These are phyloP conservation scores for Ecliptopera silaceata DNA, from an alignment of 2,888 invertebrate species.

Conservation along the genomic window DNA sequence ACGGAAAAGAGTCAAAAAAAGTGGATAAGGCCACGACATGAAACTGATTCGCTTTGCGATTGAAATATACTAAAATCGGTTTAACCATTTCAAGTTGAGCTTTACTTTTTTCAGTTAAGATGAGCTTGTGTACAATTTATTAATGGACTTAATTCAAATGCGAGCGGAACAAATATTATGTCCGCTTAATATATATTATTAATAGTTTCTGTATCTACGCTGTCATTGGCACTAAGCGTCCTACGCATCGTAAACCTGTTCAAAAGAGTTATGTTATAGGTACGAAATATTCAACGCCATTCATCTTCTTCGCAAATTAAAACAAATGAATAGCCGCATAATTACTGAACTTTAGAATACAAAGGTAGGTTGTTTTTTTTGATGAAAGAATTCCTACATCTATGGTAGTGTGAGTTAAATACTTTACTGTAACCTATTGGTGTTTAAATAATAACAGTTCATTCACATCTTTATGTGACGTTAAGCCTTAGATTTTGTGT, in stretches of 20 bases:
- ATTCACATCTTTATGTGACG: neutral
- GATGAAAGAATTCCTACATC: too few relatives aligned
- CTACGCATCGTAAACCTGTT: constrained; percentile 26
- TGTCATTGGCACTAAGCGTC: constrained; percentile 20
- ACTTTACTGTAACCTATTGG: neutral
- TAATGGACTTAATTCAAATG: too few relatives aligned
- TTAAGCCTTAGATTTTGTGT: too few relatives aligned
- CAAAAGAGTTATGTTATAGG: constrained; percentile 1
- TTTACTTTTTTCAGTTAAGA: too few relatives aligned
- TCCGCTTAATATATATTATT: constrained; percentile 10
- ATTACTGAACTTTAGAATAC: neutral
- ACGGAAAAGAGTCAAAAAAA: too few relatives aligned
- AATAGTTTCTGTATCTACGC: neutral
- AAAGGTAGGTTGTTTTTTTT: neutral
- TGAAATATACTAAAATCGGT: too few relatives aligned
- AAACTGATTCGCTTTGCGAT: too few relatives aligned
- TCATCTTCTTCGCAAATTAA: constrained; percentile 33
- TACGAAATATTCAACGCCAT: constrained; percentile 26
- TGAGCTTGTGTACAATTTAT: too few relatives aligned
- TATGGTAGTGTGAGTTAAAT: neutral
- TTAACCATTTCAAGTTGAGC: too few relatives aligned
- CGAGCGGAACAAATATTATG: neutral
- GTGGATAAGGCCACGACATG: too few relatives aligned
- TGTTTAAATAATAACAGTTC: neutral
- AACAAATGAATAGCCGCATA: constrained; percentile 20